Evolutionary conservation across 2,113 vertebrate species (phyloP).

Genomic region (Spheniscus mendiculus): DNA sequence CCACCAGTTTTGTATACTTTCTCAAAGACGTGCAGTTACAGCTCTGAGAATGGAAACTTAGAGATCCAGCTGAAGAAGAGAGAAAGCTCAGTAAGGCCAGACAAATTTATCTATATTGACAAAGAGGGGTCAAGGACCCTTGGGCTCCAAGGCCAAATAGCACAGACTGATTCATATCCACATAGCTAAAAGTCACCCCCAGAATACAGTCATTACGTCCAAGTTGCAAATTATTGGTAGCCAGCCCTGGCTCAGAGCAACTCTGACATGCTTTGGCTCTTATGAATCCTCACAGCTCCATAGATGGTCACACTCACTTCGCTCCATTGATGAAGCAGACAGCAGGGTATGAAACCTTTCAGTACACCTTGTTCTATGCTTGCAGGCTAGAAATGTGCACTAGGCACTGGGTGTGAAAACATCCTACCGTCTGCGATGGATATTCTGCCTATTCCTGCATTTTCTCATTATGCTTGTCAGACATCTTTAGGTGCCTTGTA

Average conservation of each 20-base stretch:
- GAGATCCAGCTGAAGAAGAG: not conserved
- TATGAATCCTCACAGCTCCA: not conserved
- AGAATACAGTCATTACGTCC: not conserved
- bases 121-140: not conserved
- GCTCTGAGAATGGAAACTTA: not conserved
- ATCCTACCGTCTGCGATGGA: not conserved
- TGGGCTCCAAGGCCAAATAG: not conserved
- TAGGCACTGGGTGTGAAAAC: not conserved
- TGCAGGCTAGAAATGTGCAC: not conserved
- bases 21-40: not conserved
- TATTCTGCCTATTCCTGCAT: not conserved
- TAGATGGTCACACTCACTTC: not conserved
- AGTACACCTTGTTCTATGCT: not conserved
- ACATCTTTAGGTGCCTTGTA: not conserved
- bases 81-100: not conserved
- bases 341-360: not conserved
- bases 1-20: not conserved
- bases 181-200: not conserved
- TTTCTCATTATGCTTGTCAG: not conserved
- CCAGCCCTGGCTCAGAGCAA: not conserved
- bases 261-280: not conserved
- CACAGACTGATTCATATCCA: not conserved
- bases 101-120: not conserved
- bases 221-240: not conserved
- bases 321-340: not conserved